Base-by-base conservation (phyloP, 2,113 vertebrate genomes). In the Chaetura pelagica region DNA sequence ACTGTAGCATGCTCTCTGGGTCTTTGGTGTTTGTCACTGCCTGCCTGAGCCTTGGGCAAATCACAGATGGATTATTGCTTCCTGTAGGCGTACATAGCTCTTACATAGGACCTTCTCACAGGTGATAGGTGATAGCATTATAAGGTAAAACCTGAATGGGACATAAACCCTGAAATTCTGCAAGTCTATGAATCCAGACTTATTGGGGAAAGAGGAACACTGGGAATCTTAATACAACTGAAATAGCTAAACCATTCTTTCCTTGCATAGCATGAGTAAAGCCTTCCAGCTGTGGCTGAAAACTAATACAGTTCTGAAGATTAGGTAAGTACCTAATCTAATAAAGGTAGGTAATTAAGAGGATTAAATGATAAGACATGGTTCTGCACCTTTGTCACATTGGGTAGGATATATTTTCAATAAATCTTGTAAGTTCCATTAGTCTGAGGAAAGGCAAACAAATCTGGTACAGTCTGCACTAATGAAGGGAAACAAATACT, bases 331-430 rank as follows among this genome's bases (percentile, higher is more conserved):
- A 76, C 6, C 12, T 83, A 66, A 55, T 59, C 38, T 58, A 66
- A 73, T 76, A 93, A 77, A 76, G 14, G 17, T 38, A 76, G 32
- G 14, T 83, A 58, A 79, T 86, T 46, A 76, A 71, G 54, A 90
- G 5, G 27, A 90, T 74, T 87, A 89, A 73, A 80, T 71, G 4
- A 63, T 71, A 69, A 83, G 35, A 69, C 12, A 16, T 2, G 1
- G 48, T 69, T 89, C 40, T 73, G 29, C 5, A 22, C 52, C 55
- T 94, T 80, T 4, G 0, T 85, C 46, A 27, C 24, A 13, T 23
- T 51, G 32, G 15, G 20, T 19, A n/a, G 46, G n/a, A 79, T 48
- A 7, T 12, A 29, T 34, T 82, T 79, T 46, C n/a, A 76, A 86
- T 63, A 89, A 91, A 77, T 48, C 27, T 57, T 14, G 48, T 4